Evolutionary conservation across 2,797 vertebrate species (phyloP).

Genomic region (Cynodonichthys magdalenae): DNA sequence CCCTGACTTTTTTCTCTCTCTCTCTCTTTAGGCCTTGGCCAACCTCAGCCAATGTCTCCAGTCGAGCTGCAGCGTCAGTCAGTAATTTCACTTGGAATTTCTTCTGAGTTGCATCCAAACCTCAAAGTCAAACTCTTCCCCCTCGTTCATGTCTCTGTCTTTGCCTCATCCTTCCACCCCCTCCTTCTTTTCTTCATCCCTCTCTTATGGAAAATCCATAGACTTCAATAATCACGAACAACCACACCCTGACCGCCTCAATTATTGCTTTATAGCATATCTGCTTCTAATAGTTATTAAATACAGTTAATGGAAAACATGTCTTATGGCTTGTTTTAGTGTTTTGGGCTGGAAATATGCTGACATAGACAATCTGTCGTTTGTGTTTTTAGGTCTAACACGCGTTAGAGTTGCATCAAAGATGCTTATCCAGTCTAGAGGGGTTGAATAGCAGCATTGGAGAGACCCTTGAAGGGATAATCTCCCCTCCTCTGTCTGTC

Average conservation of each 20-base stretch:
- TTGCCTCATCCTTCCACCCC: slow-evolving; percentile 51
- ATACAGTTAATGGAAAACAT: slow-evolving; percentile 12
- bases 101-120: slow-evolving; percentile 76
- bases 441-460: slow-evolving; percentile 21
- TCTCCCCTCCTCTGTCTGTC: slow-evolving; percentile 31
- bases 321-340: neutral
- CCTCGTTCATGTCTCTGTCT: slow-evolving; percentile 62
- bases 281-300: slow-evolving; percentile 34
- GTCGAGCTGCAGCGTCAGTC: slow-evolving; percentile 72
- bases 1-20: slow-evolving; percentile 37
- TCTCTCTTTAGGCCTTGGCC: slow-evolving; percentile 47
- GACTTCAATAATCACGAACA: slow-evolving; percentile 51
- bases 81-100: slow-evolving; percentile 80
- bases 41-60: slow-evolving; percentile 74
- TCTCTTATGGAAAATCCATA: slow-evolving; percentile 69
- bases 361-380: neutral
- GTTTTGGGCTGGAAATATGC: slow-evolving; percentile 5
- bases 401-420: slow-evolving; percentile 14
- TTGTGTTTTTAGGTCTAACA: neutral
- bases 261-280: slow-evolving; percentile 45
- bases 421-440: slow-evolving; percentile 4
- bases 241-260: slow-evolving; percentile 66
- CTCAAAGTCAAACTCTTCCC: slow-evolving; percentile 75
- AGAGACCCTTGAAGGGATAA: slow-evolving; percentile 37
- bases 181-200: slow-evolving; percentile 44